phyloP scores from a whole-genome alignment of 2,888 invertebrate species.

The Leucophenga montana region DNA sequence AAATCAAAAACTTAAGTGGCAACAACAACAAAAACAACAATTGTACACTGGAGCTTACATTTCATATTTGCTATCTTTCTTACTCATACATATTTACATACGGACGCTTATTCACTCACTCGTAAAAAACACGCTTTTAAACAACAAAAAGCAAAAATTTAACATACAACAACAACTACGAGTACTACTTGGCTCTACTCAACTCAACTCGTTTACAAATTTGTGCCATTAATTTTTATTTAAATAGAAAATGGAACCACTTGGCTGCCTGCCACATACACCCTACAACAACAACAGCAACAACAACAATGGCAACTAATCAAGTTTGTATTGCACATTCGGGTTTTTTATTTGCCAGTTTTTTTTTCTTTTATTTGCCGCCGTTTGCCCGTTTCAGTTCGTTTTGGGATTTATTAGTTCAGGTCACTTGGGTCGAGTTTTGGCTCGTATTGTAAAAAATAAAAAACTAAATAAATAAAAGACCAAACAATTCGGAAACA shows the following conservation, averaged over 20 bases:
- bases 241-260: constrained; percentile 36
- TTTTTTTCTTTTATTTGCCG: not conserved
- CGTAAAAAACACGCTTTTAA: too few species aligned
- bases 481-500: too few species aligned
- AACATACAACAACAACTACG: not conserved
- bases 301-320: constrained; percentile 26
- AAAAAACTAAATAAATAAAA: not conserved
- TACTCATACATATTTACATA: not conserved
- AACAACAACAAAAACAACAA: constrained; percentile 20
- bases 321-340: constrained; percentile 24
- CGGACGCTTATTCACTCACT: too few species aligned
- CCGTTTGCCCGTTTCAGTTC: not conserved
- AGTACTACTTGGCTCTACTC: not conserved
- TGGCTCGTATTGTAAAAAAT: not conserved
- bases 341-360: not conserved
- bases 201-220: constrained; percentile 39
- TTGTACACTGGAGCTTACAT: constrained; percentile 12
- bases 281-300: not conserved
- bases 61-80: constrained; percentile 9
- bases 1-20: constrained; percentile 33
- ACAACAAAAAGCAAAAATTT: too few species aligned
- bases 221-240: constrained; percentile 43
- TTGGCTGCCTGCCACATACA: constrained; percentile 24
- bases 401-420: constrained; percentile 27
- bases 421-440: constrained; percentile 24